Conservation (phyloP, 2,113 vertebrate species). For the Picathartes gymnocephalus region DNA sequence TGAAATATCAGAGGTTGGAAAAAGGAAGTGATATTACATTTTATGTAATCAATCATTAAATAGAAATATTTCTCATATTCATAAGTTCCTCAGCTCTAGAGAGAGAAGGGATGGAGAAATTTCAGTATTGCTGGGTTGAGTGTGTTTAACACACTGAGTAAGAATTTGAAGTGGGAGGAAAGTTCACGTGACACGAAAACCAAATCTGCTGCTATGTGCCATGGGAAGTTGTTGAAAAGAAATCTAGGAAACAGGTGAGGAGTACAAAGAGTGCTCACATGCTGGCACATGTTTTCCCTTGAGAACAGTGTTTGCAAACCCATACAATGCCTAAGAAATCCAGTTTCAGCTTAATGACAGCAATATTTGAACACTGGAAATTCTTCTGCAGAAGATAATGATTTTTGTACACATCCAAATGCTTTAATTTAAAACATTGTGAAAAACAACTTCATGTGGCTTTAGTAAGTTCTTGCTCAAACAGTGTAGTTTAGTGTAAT, state of each 20-base stretch:
- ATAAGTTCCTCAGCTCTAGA: not conserved
- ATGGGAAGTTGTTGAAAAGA: not conserved
- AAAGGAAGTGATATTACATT: fast-evolving
- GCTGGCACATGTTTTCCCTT: not conserved
- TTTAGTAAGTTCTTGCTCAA: not conserved
- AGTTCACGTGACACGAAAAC: not conserved
- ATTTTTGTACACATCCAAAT: not conserved
- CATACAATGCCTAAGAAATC: not conserved
- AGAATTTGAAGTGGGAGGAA: not conserved
- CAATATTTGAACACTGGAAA: not conserved
- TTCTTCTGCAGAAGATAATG: not conserved
- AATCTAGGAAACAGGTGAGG: not conserved
- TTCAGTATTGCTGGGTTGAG: not conserved
- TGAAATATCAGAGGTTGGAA: not conserved
- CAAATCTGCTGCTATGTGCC: not conserved
- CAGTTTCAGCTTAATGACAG: not conserved
- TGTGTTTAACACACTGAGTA: not conserved
- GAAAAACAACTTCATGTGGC: not conserved
- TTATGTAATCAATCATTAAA: not conserved
- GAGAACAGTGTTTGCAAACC: not conserved
- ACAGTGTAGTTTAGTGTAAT: not conserved
- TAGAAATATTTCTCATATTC: not conserved
- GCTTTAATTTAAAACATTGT: not conserved
- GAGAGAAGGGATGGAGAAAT: not conserved
- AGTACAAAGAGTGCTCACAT: not conserved